Conservation (phyloP, 2,888 invertebrate species). For the Morpho deidamia region DNA sequence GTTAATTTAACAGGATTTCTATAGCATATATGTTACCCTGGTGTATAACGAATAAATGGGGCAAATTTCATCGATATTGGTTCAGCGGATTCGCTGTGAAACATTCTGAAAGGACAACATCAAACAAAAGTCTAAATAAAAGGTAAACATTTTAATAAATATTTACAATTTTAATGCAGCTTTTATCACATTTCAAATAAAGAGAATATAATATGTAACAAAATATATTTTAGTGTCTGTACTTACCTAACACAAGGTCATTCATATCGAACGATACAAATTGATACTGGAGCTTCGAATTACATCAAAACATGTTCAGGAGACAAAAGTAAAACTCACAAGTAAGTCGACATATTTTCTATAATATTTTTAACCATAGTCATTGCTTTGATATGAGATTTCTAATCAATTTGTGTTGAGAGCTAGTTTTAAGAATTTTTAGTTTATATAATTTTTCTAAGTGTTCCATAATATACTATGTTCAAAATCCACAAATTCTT, state of each 20-base stretch:
- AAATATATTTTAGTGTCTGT: constrained; percentile 53
- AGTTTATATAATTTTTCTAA: too few species aligned
- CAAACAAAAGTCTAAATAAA: constrained; percentile 10
- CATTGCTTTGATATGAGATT: constrained; percentile 20
- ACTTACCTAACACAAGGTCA: constrained; percentile 18
- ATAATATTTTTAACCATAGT: constrained; percentile 13
- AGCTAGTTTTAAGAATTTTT: neutral
- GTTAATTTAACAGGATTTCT: too few species aligned
- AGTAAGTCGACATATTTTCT: neutral
- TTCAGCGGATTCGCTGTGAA: too few species aligned
- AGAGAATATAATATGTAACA: constrained; percentile 60
- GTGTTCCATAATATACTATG: too few species aligned
- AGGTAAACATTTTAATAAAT: constrained; percentile 70
- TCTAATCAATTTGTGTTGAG: neutral
- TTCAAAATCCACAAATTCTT: too few species aligned
- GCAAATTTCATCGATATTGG: too few species aligned
- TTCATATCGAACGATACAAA: neutral
- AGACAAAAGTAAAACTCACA: constrained; percentile 1
- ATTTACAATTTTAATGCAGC: constrained; percentile 65
- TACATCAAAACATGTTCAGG: constrained; percentile 6
- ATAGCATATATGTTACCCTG: too few species aligned
- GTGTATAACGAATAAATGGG: too few species aligned
- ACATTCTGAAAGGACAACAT: neutral
- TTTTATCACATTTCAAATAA: constrained; percentile 65
- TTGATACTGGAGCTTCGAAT: neutral